These are phyloP conservation scores for Leucania comma DNA, from an alignment of 2,888 invertebrate genomes.

Conservation along the genomic window DNA sequence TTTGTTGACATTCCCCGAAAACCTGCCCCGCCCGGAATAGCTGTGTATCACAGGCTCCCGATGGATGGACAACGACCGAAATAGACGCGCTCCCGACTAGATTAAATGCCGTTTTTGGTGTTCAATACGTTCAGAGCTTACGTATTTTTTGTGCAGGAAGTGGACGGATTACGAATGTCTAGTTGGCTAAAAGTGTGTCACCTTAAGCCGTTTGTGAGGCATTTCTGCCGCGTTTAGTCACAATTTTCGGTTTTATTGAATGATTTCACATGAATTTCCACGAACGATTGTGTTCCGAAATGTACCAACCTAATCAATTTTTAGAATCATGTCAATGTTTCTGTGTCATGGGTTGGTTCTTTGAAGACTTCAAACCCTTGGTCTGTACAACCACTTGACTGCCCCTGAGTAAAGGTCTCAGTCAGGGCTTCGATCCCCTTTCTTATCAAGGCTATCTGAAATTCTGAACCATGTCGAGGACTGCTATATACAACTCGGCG, in stretches of 20 bases:
- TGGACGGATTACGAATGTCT: slow-evolving; percentile 65
- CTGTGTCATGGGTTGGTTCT: slow-evolving; percentile 42
- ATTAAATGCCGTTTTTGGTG: slow-evolving; percentile 84
- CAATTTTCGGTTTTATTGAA: slow-evolving; percentile 56
- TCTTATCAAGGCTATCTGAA: not conserved
- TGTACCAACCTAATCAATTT: slow-evolving; percentile 48
- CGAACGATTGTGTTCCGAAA: slow-evolving; percentile 50
- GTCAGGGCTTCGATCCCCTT: not conserved
- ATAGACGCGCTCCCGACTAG: slow-evolving; percentile 83
- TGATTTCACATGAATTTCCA: slow-evolving; percentile 59
- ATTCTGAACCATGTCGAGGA: not conserved
- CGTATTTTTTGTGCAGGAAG: slow-evolving; percentile 77
- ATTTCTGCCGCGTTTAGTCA: slow-evolving; percentile 57
- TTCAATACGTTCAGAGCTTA: slow-evolving; percentile 76
- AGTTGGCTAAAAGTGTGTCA: slow-evolving; percentile 64
- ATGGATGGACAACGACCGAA: slow-evolving; percentile 86
- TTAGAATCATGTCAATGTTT: slow-evolving; percentile 49
- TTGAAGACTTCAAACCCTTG: slow-evolving; percentile 19
- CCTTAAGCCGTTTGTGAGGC: slow-evolving; percentile 41
- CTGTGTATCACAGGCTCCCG: slow-evolving; percentile 81
- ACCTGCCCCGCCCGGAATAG: slow-evolving; percentile 89
- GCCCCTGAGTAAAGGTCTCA: not conserved
- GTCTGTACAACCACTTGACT: slow-evolving; percentile 5
- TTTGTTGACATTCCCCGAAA: slow-evolving; percentile 91
- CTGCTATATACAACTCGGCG: not conserved